Evolutionary conservation across 2,797 vertebrate species (phyloP).

Genomic region (Gymnothorax reevesii): DNA sequence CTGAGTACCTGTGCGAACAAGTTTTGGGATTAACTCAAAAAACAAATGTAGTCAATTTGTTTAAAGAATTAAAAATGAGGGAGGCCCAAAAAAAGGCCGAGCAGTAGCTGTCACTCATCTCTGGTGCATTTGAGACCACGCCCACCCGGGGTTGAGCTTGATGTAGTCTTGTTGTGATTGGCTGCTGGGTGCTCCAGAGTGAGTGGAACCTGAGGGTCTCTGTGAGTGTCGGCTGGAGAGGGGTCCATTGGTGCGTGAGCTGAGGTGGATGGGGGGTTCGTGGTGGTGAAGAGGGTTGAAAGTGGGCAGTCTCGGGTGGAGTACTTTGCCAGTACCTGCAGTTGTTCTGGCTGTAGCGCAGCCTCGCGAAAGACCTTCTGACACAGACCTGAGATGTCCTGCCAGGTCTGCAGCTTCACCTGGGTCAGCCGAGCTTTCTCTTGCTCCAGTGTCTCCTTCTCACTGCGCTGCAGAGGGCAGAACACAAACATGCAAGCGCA

Average conservation of each 20-base stretch:
- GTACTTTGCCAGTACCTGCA: constrained; percentile 90
- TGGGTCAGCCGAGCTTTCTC: constrained; percentile 83
- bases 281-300: constrained; percentile 73
- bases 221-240: constrained; percentile 33
- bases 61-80: constrained; percentile 20
- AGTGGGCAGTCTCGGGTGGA: constrained; percentile 85
- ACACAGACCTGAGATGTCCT: constrained; percentile 84
- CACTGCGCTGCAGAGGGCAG: constrained; percentile 72
- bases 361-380: constrained; percentile 87
- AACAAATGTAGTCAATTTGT: not conserved
- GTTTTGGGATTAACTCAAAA: not conserved
- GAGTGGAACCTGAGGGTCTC: constrained; percentile 28
- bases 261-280: constrained; percentile 19
- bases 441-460: constrained; percentile 81
- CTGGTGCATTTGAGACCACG: constrained; percentile 70
- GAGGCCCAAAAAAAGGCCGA: not conserved
- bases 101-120: not conserved
- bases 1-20: not conserved
- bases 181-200: not conserved
- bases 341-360: constrained; percentile 85
- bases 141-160: constrained; percentile 18
- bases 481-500: constrained; percentile 29
- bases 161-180: not conserved
- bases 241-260: constrained; percentile 40
- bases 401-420: constrained; percentile 78